A percentile compares a stretch with the other conserved stretches of the same genome.
phyloP scores from a whole-genome alignment of 1,140 invertebrate species.

The Phthorimaea operculella region DNA sequence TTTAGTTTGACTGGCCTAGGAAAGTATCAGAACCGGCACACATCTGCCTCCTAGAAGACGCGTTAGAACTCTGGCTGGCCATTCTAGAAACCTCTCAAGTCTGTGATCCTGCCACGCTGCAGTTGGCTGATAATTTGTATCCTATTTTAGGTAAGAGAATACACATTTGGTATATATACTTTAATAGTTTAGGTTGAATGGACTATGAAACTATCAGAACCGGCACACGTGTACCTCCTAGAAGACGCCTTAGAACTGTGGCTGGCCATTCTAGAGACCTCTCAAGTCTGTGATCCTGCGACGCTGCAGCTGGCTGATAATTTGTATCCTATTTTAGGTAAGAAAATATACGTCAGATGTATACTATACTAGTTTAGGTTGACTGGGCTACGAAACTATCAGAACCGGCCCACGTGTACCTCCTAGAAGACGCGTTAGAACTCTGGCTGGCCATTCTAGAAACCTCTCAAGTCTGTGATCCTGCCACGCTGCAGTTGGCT shows the following conservation, averaged over 20 bases:
- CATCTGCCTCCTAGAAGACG: conserved; percentile 93
- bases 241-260: conserved; percentile 94
- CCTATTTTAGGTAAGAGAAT: conserved; percentile 74
- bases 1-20: conserved; percentile 82
- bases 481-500: conserved; percentile 76
- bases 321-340: conserved; percentile 82
- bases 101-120: conserved; percentile 71
- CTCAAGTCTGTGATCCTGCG: conserved; percentile 65
- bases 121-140: conserved; percentile 81
- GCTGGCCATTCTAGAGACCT: conserved; percentile 81
- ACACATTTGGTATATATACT: background rate
- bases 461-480: conserved; percentile 68
- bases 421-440: conserved; percentile 92
- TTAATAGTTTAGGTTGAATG: conserved; percentile 79
- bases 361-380: conserved; percentile 70
- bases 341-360: background rate
- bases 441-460: conserved; percentile 89
- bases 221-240: conserved; percentile 87
- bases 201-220: conserved; percentile 82
- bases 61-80: conserved; percentile 88
- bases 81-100: conserved; percentile 77
- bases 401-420: conserved; percentile 85
- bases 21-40: conserved; percentile 82
- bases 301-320: conserved; percentile 81
- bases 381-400: conserved; percentile 82